These are phyloP conservation scores for Nyleta sp. DNA, from an alignment of 2,888 invertebrate genomes.

Conservation along the genomic window DNA sequence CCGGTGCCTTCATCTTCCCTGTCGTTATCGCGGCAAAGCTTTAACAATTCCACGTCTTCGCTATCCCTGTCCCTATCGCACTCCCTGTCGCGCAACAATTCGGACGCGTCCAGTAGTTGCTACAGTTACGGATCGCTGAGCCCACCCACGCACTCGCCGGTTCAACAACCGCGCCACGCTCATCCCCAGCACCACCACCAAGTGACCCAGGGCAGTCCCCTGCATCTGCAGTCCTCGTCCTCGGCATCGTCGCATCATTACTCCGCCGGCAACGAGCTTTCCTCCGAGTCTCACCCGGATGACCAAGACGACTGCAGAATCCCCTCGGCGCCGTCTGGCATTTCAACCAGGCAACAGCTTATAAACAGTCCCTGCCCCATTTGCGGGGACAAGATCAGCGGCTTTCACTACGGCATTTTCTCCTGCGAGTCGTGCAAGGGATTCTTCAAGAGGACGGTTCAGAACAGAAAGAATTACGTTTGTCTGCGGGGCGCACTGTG, in stretches of 20 bases:
- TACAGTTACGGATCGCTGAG: constrained; percentile 88
- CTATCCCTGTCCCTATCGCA: constrained; percentile 87
- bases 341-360: constrained; percentile 91
- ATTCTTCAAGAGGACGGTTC: constrained; percentile 99
- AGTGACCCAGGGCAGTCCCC: constrained; percentile 82
- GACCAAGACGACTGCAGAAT: constrained; percentile 77
- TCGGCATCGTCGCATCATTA: constrained; percentile 72
- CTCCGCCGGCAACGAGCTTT: constrained; percentile 71
- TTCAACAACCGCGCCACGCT: constrained; percentile 85
- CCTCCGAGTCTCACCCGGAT: constrained; percentile 74
- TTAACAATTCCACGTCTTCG: constrained; percentile 82
- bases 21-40: constrained; percentile 80
- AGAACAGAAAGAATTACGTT: constrained; percentile 98
- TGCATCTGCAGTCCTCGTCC: constrained; percentile 79
- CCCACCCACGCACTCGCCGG: constrained; percentile 92
- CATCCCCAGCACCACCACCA: constrained; percentile 79
- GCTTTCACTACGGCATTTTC: constrained; percentile 99
- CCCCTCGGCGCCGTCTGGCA: constrained; percentile 87
- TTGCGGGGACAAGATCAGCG: constrained; percentile 97
- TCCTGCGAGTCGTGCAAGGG: constrained; percentile 99
- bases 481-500: constrained; percentile 95
- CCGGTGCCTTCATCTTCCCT: constrained; percentile 81
- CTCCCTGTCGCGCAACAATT: constrained; percentile 93
- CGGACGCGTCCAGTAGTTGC: constrained; percentile 95
- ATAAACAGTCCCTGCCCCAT: constrained; percentile 98